Evolutionary conservation across 2,113 vertebrate species (phyloP), one percentile per base, ranked within the genome.

Genomic region (Circaetus gallicus): DNA sequence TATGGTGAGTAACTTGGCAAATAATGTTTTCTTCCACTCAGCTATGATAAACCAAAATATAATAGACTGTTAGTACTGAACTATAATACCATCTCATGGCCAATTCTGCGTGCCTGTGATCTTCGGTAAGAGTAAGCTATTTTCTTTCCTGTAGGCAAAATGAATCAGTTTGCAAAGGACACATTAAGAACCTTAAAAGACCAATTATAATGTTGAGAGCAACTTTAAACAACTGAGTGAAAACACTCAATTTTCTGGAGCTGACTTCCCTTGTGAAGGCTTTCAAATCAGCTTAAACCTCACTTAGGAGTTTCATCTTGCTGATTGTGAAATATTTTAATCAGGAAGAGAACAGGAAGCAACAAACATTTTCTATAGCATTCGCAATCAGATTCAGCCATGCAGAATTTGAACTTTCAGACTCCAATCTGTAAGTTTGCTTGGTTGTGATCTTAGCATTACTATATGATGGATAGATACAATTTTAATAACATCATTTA

Each of bases 401-500:
- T 97, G 98, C 98, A 97, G 96, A 96, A 96, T 78, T 96, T 36
- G 36, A 97, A 97, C 84, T 66, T 78, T 96, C 96, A 93, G 83
- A 94, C 87, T 95, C 94, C 95, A 97, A 86, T 90, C 87, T 40
- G 1, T 17, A 81, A 26, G 86, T 85, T 94, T 95, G 97, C 95
- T 92, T 86, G 95, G 95, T 24, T 97, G 95, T 91, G 95, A 95
- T 95, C 96, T 95, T 66, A 86, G 84, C 59, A 0, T 86, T 93
- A 94, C 93, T 97, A 91, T 93, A 94, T 56, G 87, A 96, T 76
- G 92, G 93, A 93, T 56, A 96, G 95, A 98, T 84, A 94, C 66
- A 95, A 74, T 93, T 97, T 97, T 72, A 95, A 26, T 91, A 86
- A 95, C 94, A 93, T 95, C 36, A 95, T 84, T 92, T 42, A 96